Conservation (phyloP, 1,140 invertebrate genomes). For the Magallana gigas region DNA sequence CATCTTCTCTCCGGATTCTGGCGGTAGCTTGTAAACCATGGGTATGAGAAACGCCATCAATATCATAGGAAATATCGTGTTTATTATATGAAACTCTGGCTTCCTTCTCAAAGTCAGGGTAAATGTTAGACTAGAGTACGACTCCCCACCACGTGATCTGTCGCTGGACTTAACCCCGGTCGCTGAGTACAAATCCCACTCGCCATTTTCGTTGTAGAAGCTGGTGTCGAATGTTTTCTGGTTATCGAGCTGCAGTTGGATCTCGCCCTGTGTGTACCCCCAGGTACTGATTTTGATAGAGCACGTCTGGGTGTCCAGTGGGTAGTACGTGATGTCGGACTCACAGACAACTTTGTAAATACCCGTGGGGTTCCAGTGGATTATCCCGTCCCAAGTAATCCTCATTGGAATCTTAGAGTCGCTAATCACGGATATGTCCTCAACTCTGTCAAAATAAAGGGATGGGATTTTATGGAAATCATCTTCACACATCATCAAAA, state of each 20-base stretch:
- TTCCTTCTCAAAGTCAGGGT: constrained; percentile 50
- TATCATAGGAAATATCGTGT: constrained; percentile 62
- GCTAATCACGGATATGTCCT: constrained; percentile 43
- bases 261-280: constrained; percentile 43
- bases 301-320: constrained; percentile 42
- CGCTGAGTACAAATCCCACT: constrained; percentile 30
- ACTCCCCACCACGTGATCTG: neutral
- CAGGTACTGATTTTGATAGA: constrained; percentile 39
- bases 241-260: neutral
- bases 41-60: constrained; percentile 59
- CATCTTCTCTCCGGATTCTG: constrained; percentile 65
- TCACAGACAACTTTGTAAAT: constrained; percentile 44
- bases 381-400: neutral
- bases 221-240: neutral
- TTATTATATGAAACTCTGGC: constrained; percentile 59
- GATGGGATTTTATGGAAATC: too few relatives aligned
- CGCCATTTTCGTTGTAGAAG: constrained; percentile 44
- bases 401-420: constrained; percentile 38
- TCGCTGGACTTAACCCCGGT: neutral
- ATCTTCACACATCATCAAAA: too few relatives aligned
- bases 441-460: constrained; percentile 18
- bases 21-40: constrained; percentile 59
- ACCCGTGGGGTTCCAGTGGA: constrained; percentile 42
- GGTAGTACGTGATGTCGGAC: constrained; percentile 48
- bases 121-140: constrained; percentile 49